Evolutionary conservation across 1,140 invertebrate genomes (phyloP).

Genomic region (Maniola jurtina): DNA sequence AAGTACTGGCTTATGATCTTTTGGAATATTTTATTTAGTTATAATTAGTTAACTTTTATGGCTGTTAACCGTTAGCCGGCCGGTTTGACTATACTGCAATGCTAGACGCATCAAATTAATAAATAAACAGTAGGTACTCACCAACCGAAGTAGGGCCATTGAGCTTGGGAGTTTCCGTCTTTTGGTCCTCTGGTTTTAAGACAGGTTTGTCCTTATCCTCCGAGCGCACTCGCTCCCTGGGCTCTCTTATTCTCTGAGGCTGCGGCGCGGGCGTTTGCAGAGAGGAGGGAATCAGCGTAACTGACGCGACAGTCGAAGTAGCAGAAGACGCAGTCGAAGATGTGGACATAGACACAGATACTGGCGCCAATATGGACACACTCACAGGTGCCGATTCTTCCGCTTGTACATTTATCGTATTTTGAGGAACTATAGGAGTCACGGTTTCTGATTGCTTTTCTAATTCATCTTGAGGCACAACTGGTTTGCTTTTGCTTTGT

Average conservation of each 20-base stretch:
- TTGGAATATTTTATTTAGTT: too few species aligned
- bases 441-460: constrained; percentile 34
- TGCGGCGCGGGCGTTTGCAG: constrained; percentile 37
- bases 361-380: neutral
- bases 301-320: neutral
- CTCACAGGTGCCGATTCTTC: constrained; percentile 11
- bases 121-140: constrained; percentile 28
- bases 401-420: constrained; percentile 19
- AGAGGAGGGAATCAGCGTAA: constrained; percentile 14
- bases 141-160: constrained; percentile 51
- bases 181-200: constrained; percentile 29
- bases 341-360: constrained; percentile 3
- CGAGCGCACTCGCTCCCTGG: constrained; percentile 45
- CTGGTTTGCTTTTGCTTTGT: constrained; percentile 54
- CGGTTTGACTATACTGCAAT: too few species aligned
- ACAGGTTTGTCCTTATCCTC: constrained; percentile 49
- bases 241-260: constrained; percentile 51
- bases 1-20: too few species aligned
- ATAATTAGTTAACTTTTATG: too few species aligned
- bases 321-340: neutral
- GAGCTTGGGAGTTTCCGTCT: constrained; percentile 40
- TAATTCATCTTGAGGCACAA: constrained; percentile 54
- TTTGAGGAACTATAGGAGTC: constrained; percentile 24
- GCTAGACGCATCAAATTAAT: neutral
- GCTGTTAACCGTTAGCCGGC: too few species aligned